Base-by-base conservation (phyloP, 2,113 vertebrate species). In the Zosterops borbonicus region DNA sequence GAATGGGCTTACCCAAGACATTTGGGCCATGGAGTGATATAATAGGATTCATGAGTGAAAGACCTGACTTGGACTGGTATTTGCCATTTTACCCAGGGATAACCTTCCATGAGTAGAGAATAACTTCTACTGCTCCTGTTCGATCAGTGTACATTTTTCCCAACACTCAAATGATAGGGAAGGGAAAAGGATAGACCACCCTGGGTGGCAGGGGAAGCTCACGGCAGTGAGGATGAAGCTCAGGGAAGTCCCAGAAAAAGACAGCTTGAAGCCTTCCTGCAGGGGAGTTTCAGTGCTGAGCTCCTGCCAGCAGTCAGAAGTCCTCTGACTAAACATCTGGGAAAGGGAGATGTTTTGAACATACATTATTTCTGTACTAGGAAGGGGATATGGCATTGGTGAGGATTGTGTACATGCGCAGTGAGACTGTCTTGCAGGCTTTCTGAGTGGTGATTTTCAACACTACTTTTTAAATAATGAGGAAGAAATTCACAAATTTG, bases 301-400 rank as follows among this genome's bases (percentile, higher is more conserved):
- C 11, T 71, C 12, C 33, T 35, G 5, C 20, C 59, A 25, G 47
- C 7, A n/a, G 29, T 58, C 17, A 56, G 35, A 60, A 64, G 31
- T 63, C 12, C 9, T 80, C 27, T 52, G 64, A 73, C 4, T 37
- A 69, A 70, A 58, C 1, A 2, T 20, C 29, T 39, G 11, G 25
- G 25, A 6, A 82, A 70, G 31, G 29, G 14, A 58, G 28, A 17
- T 44, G 5, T 28, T 87, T 41, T 37, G 11, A 14, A 2, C 25
- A 18, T 2, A 5, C 4, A 41, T 14, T 0, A 24, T 49, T 70
- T 77, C 41, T 39, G 9, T 46, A 24, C 31, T 1, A 0, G 17
- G 42, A 23, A 5, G 21, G 27, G 25, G 16, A 29, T 50, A 27
- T 2, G 1, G 2, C 27, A 4, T 5, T 47, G 1, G 1, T 60